Percentiles rank a stretch among this genome's conserved stretches.
Evolutionary conservation across 2,888 invertebrate species (phyloP).

Genomic region (Heliconius hortense): DNA sequence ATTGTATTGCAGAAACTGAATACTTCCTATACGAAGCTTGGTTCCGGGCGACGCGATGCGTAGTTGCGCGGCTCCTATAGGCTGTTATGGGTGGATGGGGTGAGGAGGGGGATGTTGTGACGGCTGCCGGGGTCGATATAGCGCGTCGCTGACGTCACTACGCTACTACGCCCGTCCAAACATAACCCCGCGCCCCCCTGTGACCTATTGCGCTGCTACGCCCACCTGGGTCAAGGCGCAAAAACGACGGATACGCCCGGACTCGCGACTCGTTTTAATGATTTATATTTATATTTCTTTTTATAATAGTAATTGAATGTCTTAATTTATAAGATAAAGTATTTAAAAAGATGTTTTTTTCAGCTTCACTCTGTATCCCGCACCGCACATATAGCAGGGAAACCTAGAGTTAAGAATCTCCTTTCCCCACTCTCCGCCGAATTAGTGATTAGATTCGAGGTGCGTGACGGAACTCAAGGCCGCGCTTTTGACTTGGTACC

Average conservation of each 20-base stretch:
- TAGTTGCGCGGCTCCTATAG: slow-evolving; percentile 57
- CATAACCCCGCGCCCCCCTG: slow-evolving; percentile 64
- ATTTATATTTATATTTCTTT: too few species aligned
- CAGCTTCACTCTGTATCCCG: neutral
- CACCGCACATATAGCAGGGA: neutral
- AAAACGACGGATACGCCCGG: slow-evolving; percentile 62
- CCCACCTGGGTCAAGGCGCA: slow-evolving; percentile 80
- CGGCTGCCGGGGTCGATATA: slow-evolving; percentile 73
- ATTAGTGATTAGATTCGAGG: neutral
- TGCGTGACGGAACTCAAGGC: neutral
- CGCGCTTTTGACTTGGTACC: too few species aligned
- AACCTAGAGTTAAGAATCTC: neutral
- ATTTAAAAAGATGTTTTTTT: neutral
- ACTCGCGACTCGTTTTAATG: neutral
- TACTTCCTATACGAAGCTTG: slow-evolving; percentile 62
- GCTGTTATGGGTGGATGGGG: slow-evolving; percentile 41
- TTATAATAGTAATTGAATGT: too few species aligned
- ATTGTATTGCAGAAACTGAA: slow-evolving; percentile 44
- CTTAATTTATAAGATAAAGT: too few species aligned
- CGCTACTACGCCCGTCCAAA: slow-evolving; percentile 80
- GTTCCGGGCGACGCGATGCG: slow-evolving; percentile 73
- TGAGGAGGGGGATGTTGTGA: slow-evolving; percentile 70
- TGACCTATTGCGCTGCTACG: slow-evolving; percentile 76
- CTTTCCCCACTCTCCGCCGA: neutral
- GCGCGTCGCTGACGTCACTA: slow-evolving; percentile 78